phyloP scores from a whole-genome alignment of 1,140 invertebrate species.

The Olivierus martensii region DNA sequence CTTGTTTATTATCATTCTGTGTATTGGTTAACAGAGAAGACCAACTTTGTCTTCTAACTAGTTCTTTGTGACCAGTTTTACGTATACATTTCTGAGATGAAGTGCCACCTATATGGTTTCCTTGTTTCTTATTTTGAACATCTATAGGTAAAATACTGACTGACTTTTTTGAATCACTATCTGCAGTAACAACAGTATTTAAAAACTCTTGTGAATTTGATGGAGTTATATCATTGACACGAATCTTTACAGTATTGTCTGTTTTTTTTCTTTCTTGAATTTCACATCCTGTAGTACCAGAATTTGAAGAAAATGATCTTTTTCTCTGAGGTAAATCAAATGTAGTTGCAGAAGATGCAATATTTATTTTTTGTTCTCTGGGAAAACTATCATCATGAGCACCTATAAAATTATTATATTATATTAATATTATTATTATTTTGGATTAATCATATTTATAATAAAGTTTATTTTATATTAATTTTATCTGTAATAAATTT shows the following conservation, averaged over 20 bases:
- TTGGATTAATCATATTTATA: too few relatives aligned
- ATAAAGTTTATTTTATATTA: too few relatives aligned
- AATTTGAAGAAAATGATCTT: too few relatives aligned
- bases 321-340: too few relatives aligned
- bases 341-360: too few relatives aligned
- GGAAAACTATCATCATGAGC: too few relatives aligned
- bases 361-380: too few relatives aligned
- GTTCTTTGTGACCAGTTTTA: not conserved
- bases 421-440: too few relatives aligned
- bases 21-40: conserved; percentile 2
- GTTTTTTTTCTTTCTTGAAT: not conserved
- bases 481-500: too few relatives aligned
- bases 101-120: not conserved
- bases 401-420: too few relatives aligned
- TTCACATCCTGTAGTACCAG: too few relatives aligned
- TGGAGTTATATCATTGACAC: conserved; percentile 16
- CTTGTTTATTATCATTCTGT: not conserved
- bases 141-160: not conserved
- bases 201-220: conserved; percentile 13
- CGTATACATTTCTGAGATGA: conserved; percentile 1
- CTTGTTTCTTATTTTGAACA: not conserved
- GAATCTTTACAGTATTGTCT: conserved; percentile 13
- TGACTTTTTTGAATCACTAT: not conserved
- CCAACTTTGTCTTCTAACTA: conserved; percentile 10
- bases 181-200: not conserved